Evolutionary conservation across 2,797 vertebrate genomes (phyloP).

Genomic region (Anguilla obscura): DNA sequence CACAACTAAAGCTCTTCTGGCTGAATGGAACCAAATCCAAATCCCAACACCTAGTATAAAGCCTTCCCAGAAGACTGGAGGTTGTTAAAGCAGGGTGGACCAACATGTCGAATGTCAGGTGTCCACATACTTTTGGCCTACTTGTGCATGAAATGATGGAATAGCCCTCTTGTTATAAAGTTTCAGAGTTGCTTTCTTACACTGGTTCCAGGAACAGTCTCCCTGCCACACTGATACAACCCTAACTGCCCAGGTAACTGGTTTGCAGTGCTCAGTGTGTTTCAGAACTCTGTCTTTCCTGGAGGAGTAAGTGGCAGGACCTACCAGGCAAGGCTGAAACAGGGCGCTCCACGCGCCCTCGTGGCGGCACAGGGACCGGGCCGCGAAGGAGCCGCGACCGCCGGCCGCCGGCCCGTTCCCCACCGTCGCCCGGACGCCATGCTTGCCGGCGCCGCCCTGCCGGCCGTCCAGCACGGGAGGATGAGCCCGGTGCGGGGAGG

Average conservation of each 20-base stretch:
- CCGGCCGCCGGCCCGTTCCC: slow-evolving; percentile 68
- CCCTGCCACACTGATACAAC: not conserved
- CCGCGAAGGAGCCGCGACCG: slow-evolving; percentile 74
- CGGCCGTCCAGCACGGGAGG: slow-evolving; percentile 63
- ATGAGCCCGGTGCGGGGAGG: slow-evolving; percentile 58
- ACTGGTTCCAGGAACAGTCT: not conserved
- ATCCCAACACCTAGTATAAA: too few species aligned
- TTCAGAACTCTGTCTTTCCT: not conserved
- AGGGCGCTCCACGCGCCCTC: slow-evolving; percentile 78
- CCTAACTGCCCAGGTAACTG: not conserved
- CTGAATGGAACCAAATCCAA: too few species aligned
- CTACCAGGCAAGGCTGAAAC: slow-evolving; percentile 75
- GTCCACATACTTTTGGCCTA: too few species aligned
- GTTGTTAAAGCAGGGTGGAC: too few species aligned
- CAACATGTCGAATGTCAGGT: too few species aligned
- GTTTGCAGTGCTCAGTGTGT: not conserved
- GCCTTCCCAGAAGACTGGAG: too few species aligned
- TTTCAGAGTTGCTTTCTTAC: not conserved
- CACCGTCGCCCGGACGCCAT: slow-evolving; percentile 76
- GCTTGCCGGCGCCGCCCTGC: slow-evolving; percentile 62
- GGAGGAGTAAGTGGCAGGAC: slow-evolving; percentile 44
- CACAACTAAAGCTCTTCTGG: too few species aligned
- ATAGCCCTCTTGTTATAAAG: not conserved
- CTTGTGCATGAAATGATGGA: not conserved
- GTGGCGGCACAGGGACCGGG: slow-evolving; percentile 77